Percentiles rank a stretch among this genome's conserved stretches.
Conservation (phyloP, 2,888 invertebrate genomes). For the Eubasilissa splendida region DNA sequence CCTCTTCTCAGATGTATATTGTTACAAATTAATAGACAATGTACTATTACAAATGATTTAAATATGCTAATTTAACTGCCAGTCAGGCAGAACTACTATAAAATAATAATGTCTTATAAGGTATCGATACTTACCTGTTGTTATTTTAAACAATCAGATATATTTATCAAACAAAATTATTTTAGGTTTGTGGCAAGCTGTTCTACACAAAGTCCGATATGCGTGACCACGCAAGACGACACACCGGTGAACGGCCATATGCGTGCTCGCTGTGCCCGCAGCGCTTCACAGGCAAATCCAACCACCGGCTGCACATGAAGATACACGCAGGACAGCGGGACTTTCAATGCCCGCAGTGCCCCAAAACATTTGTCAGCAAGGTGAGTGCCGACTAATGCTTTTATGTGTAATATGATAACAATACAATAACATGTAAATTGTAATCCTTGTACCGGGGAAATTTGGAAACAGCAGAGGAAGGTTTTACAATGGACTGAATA, state of each 20-base stretch:
- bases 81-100: too few relatives aligned
- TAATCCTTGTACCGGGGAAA: too few relatives aligned
- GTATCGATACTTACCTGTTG: too few relatives aligned
- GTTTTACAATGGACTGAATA: too few relatives aligned
- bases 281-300: constrained; percentile 52
- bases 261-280: constrained; percentile 52
- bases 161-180: not conserved
- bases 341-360: constrained; percentile 55
- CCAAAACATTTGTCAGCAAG: constrained; percentile 54
- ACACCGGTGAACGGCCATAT: constrained; percentile 55
- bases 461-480: too few relatives aligned
- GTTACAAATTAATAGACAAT: too few relatives aligned
- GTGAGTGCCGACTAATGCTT: constrained; percentile 22
- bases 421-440: too few relatives aligned
- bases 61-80: too few relatives aligned
- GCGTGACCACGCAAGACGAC: constrained; percentile 51
- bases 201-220: constrained; percentile 57
- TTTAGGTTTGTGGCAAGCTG: constrained; percentile 52
- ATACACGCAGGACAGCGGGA: constrained; percentile 55
- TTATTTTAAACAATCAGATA: too few relatives aligned
- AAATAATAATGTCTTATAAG: too few relatives aligned
- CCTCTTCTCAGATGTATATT: too few relatives aligned
- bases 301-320: constrained; percentile 54
- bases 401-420: not conserved
- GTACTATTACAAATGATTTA: too few relatives aligned